Base-by-base conservation (phyloP, 1,140 invertebrate species). In the Drosophila ercepeae region DNA sequence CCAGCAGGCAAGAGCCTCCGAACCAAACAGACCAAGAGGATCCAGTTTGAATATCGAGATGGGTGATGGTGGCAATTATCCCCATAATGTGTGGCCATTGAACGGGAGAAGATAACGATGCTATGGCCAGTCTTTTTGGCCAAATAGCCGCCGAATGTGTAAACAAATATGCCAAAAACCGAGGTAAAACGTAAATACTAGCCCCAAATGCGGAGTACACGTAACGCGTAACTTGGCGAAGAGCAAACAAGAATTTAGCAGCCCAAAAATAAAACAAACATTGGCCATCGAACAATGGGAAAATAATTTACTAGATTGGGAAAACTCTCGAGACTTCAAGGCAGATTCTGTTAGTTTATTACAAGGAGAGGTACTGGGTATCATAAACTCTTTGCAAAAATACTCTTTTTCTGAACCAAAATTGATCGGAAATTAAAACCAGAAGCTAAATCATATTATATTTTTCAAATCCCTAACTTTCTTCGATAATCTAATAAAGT, bases 41-140 rank as follows among this genome's bases (percentile, higher is more conserved):
- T 52, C 51, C 44, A 50, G 16, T 46, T 14, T 32, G 25, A 39
- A 65, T 60, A 73, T 77, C 60, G 73, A 61, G 49, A 27, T 27
- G 6, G 25, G 25, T 8, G 29, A 32, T 32, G 29, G 11, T 32
- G 36, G 53, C 64, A 69, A 78, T 84, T 82, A 75, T 65, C 70
- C 50, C 51, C 54, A 69, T 61, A 78, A 83, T 78, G 69, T 72
- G 75, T 49, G 52, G 51, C 74, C 65, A 78, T 53, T 57, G 73
- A 49, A 68, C 45, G 46, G 23, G 25, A 21, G 25, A 36, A 48
- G 55, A 44, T 65, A 65, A 65, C 46, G 36, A 65, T 5, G 14
- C 34, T 36, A 36, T 16, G 60, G 59, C 45, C 63, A 64, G 61
- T 65, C 63, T 52, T 32, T 67, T 44, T 67, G 64, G 39, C 27